Evolutionary conservation across 2,888 invertebrate species (phyloP).

Genomic region (Sthenelais limicola): DNA sequence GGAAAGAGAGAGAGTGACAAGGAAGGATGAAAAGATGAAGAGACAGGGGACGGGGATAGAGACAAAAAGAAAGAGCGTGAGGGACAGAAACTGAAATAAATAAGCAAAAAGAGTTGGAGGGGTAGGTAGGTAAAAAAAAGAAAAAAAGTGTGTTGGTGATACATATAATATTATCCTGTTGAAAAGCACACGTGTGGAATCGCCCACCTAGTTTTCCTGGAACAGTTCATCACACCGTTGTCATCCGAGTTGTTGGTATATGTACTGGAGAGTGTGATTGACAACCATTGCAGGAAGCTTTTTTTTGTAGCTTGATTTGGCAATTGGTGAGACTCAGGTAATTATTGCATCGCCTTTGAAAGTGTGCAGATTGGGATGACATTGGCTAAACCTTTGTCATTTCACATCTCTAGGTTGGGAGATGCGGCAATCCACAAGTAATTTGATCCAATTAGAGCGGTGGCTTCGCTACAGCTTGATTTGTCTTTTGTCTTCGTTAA

Average conservation of each 20-base stretch:
- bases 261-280: too few species aligned
- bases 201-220: too few species aligned
- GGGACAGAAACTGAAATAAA: too few species aligned
- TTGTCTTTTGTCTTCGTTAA: conserved; percentile 34
- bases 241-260: too few species aligned
- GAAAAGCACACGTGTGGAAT: too few species aligned
- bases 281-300: background rate
- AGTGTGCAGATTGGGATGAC: conserved; percentile 31
- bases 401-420: conserved; percentile 20
- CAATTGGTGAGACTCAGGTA: conserved; percentile 13
- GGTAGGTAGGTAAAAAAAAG: too few species aligned
- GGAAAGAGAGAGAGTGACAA: too few species aligned
- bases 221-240: too few species aligned
- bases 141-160: too few species aligned
- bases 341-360: conserved; percentile 32
- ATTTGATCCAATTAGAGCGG: conserved; percentile 37
- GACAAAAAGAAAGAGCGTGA: background rate
- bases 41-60: conserved; percentile 4
- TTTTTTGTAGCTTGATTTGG: conserved; percentile 20
- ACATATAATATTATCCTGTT: too few species aligned
- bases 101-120: too few species aligned
- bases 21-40: background rate
- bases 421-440: conserved; percentile 36
- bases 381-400: conserved; percentile 38
- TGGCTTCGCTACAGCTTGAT: conserved; percentile 12